Evolutionary conservation across 1,140 invertebrate species (phyloP), one percentile per base, ranked within the genome.

Genomic region (Macrobrachium nipponense): DNA sequence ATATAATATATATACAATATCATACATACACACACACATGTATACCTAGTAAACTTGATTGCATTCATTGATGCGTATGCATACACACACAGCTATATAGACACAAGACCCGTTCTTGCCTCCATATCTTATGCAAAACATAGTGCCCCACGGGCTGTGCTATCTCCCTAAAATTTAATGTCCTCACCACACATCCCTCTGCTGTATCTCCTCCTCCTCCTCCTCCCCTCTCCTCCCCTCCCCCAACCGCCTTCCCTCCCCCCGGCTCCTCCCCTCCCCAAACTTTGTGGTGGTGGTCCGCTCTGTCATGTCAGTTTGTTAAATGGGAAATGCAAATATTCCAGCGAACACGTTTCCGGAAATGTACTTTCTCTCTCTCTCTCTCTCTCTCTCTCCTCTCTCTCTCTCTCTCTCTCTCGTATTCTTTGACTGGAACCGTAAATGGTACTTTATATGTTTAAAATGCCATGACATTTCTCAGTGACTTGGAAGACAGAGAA

Each of bases 1-100:
- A 78, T 59, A 78, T 59, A 78, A n/a, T 78, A 59, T 78, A 59
- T 78, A 59, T 78, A 59, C 58, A n/a, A 59, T 78, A 59, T 78
- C 43, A 72, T 68, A 72, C 43, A 72, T 68, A 72, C 43, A 72
- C 23, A 51, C 43, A 82, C 43, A 72, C 43, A 51, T 23, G 62
- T 58, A 82, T 58, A 81, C 51, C 23, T 4, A 80, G 62, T 61
- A 80, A 23, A n/a, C 17, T 62, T 66, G 64, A 36, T 20, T 80
- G 5, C 43, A 72, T 78, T 18, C 60, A 58, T 78, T n/a, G 17
- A 59, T 78, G 51, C 58, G 51, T 44, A 58, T 51, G 70, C 43
- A 72, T 68, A 72, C 20, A 58, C 59, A 82, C 59, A 72, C 43
- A 82, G 10, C 43, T 68, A 82, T 70, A 58, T 5, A 82, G 58